Conservation (phyloP, 1,140 invertebrate genomes). For the Micrasema minimum region DNA sequence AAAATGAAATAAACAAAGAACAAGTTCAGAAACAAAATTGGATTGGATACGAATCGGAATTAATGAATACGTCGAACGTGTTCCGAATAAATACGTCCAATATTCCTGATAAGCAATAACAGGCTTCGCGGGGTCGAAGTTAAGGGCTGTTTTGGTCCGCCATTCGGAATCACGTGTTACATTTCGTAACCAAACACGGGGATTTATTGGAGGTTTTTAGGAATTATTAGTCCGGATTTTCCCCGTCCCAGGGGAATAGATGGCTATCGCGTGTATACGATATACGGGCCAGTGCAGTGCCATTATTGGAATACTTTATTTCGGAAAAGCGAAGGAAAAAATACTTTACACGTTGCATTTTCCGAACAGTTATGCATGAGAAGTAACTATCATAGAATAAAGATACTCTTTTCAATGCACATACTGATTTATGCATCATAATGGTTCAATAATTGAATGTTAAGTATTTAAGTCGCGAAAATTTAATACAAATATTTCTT, state of each 20-base stretch:
- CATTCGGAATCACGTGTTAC: neutral
- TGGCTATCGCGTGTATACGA: constrained; percentile 3
- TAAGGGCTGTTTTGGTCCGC: constrained; percentile 11
- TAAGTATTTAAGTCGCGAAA: too few species aligned
- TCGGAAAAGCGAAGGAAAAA: neutral
- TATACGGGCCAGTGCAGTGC: neutral
- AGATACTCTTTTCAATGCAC: too few species aligned
- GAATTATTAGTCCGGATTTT: constrained; percentile 27
- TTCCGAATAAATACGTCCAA: neutral
- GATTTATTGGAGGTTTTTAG: constrained; percentile 25
- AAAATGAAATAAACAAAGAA: constrained; percentile 32
- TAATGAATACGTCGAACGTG: constrained; percentile 31
- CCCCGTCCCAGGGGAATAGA: constrained; percentile 15
- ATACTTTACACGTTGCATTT: neutral
- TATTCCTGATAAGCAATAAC: neutral
- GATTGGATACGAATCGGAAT: constrained; percentile 41
- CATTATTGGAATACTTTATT: constrained; percentile 13
- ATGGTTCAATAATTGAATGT: too few species aligned
- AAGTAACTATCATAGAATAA: too few species aligned
- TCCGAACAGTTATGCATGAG: too few species aligned
- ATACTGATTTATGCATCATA: too few species aligned
- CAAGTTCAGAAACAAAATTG: constrained; percentile 36
- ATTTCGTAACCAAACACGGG: neutral
- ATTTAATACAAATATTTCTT: too few species aligned
- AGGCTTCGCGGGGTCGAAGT: neutral